These are phyloP conservation scores for Indicator maculatus DNA, from an alignment of 2,113 vertebrate genomes.

Conservation along the genomic window DNA sequence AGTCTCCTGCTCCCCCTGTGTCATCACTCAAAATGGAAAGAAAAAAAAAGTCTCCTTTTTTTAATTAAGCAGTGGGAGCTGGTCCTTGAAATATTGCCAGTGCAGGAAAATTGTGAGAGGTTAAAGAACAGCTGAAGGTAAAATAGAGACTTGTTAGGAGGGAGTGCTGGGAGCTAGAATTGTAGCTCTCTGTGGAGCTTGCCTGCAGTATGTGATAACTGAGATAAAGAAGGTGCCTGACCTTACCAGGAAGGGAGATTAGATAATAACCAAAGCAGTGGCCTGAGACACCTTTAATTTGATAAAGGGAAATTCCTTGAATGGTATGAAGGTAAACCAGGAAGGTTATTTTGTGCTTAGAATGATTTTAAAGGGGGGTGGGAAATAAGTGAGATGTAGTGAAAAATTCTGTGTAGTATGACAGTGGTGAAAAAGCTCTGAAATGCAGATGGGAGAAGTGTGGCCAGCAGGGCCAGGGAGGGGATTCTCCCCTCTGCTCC, in stretches of 20 bases:
- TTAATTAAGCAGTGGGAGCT: slow-evolving; percentile 58
- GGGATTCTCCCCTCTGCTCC: too few relatives aligned
- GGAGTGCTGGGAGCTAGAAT: slow-evolving; percentile 49
- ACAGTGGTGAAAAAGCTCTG: neutral
- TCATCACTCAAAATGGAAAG: slow-evolving; percentile 55
- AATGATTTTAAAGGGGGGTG: neutral
- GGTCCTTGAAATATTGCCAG: slow-evolving; percentile 49
- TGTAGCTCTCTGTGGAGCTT: slow-evolving; percentile 45
- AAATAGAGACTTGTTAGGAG: slow-evolving; percentile 21
- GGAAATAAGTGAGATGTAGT: neutral
- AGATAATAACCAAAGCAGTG: neutral
- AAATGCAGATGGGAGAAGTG: neutral
- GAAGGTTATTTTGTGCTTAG: neutral
- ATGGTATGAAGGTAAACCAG: neutral
- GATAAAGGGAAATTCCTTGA: neutral
- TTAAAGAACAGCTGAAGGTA: slow-evolving; percentile 52
- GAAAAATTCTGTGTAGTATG: neutral
- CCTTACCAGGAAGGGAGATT: neutral
- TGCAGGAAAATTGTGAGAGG: neutral
- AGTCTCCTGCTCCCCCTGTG: slow-evolving; percentile 9
- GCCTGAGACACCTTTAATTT: neutral
- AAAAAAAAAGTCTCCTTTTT: slow-evolving; percentile 11
- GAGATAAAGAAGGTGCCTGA: slow-evolving; percentile 31
- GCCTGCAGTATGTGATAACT: slow-evolving; percentile 23
- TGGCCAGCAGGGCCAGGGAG: too few relatives aligned